A percentile compares a stretch with the other conserved stretches of the same genome.
These are phyloP conservation scores for Agrotis exclamationis DNA, from an alignment of 2,888 invertebrate species.

Conservation along the genomic window DNA sequence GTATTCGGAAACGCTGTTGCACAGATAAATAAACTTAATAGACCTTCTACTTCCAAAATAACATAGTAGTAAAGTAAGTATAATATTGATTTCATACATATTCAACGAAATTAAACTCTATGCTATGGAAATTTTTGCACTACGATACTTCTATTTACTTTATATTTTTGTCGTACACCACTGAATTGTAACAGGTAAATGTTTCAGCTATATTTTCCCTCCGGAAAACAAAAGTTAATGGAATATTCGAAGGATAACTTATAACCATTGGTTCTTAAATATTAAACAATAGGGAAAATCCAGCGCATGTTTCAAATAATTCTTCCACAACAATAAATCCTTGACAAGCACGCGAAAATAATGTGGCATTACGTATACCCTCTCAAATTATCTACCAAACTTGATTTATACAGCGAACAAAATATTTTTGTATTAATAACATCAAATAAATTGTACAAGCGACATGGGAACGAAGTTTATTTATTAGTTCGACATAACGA, in stretches of 20 bases:
- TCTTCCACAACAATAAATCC: conserved; percentile 37
- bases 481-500: conserved; percentile 51
- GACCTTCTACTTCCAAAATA: no score
- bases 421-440: conserved; percentile 50
- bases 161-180: conserved; percentile 34
- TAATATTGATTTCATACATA: conserved; percentile 41
- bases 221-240: background rate
- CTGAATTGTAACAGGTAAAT: conserved; percentile 11
- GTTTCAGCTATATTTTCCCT: conserved; percentile 9
- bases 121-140: conserved; percentile 28
- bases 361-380: conserved; percentile 17
- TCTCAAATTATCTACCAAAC: conserved; percentile 50
- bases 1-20: no score
- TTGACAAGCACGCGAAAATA: conserved; percentile 32
- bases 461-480: conserved; percentile 43
- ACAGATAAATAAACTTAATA: no score
- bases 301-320: conserved; percentile 6
- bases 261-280: conserved; percentile 11
- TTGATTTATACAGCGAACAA: conserved; percentile 44
- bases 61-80: background rate
- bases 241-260: background rate
- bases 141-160: conserved; percentile 45
- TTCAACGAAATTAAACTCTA: conserved; percentile 42
- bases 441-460: conserved; percentile 53
- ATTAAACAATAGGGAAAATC: conserved; percentile 15